Percentiles rank a stretch among this genome's conserved stretches.
Conservation (phyloP, 2,888 invertebrate species). For the Cataglyphis livida region DNA sequence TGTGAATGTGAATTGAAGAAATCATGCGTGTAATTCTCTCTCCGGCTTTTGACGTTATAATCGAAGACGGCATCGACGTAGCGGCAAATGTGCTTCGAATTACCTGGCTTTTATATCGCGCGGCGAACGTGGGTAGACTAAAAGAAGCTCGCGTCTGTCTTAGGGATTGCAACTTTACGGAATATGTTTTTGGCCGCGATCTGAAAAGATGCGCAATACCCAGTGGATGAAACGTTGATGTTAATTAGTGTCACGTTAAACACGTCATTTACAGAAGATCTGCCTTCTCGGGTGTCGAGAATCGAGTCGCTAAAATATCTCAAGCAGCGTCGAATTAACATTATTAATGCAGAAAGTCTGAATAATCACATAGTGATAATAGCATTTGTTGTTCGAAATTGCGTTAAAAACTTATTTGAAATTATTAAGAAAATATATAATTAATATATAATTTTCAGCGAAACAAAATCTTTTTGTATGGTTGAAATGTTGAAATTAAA, state of each 20-base stretch:
- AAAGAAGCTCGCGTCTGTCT: conserved; percentile 6
- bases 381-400: neutral
- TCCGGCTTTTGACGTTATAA: neutral
- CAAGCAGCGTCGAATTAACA: neutral
- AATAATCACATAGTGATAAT: neutral
- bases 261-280: conserved; percentile 16
- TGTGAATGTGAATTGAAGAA: neutral
- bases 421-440: neutral
- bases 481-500: neutral
- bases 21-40: neutral
- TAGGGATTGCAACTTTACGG: conserved; percentile 10
- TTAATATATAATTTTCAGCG: neutral
- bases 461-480: neutral
- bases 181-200: conserved; percentile 35
- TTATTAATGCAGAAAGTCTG: neutral
- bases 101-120: conserved; percentile 24
- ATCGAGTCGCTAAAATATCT: conserved; percentile 2
- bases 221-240: conserved; percentile 24
- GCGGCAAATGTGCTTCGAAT: conserved; percentile 19
- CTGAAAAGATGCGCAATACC: conserved; percentile 32
- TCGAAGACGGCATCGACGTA: neutral
- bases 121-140: neutral
- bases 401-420: neutral
- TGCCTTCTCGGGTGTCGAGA: neutral
- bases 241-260: conserved; percentile 37